Conservation (phyloP, 2,113 vertebrate species). For the Bubo blakistoni region DNA sequence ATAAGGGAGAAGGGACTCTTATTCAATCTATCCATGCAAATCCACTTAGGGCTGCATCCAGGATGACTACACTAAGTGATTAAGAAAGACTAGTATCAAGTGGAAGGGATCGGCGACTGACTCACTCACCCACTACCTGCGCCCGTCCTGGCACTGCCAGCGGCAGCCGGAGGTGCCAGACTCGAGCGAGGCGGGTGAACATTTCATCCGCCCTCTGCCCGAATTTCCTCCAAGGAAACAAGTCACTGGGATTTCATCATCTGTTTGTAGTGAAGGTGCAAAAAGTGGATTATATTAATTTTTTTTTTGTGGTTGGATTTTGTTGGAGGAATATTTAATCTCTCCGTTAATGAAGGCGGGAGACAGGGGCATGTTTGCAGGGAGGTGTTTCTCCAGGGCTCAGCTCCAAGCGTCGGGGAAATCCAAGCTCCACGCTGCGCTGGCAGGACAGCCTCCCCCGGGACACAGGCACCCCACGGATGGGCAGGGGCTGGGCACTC, state of each 20-base stretch:
- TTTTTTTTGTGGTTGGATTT: fast-evolving
- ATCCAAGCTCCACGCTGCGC: fast-evolving
- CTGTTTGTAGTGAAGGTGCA: neutral
- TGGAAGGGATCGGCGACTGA: neutral
- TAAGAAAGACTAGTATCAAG: neutral
- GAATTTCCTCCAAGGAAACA: neutral
- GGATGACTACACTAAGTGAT: neutral
- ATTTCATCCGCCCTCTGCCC: neutral
- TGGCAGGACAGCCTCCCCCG: neutral
- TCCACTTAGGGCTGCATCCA: neutral
- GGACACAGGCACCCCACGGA: fast-evolving
- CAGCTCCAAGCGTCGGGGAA: neutral
- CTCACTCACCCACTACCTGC: neutral
- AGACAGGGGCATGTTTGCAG: neutral
- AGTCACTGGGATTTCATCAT: fast-evolving
- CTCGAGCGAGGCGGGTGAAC: neutral
- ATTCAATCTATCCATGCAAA: neutral
- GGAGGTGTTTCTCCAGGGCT: neutral
- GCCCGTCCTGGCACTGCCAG: neutral
- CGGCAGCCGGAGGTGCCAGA: neutral
- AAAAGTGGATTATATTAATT: neutral
- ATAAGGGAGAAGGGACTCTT: neutral
- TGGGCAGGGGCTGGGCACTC: neutral
- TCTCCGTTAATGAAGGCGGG: fast-evolving
- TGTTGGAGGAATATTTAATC: neutral